phyloP scores from a whole-genome alignment of 2,113 vertebrate genomes.

The Paradoxurus hermaphroditus region DNA sequence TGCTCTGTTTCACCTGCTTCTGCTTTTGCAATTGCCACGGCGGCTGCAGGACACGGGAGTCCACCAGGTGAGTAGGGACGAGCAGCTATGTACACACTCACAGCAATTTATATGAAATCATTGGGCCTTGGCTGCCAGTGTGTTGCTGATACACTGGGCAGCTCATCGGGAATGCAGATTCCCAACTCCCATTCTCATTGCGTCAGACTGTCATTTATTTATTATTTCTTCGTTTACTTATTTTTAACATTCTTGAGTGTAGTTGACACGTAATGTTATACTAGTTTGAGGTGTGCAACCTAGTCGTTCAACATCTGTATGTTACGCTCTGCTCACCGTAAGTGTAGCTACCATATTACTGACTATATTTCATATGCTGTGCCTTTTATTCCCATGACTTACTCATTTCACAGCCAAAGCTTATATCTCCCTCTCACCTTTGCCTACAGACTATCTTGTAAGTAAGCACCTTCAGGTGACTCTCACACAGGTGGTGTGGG shows the following conservation, averaged over 20 bases:
- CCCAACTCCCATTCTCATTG: background rate
- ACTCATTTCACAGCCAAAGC: background rate
- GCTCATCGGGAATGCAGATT: background rate
- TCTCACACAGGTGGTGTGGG: background rate
- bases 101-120: background rate
- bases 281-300: background rate
- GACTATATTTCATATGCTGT: background rate
- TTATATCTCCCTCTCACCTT: background rate
- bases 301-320: background rate
- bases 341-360: background rate
- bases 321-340: background rate
- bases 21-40: conserved; percentile 98
- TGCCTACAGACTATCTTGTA: background rate
- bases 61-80: conserved; percentile 87
- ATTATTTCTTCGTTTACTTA: background rate
- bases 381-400: background rate
- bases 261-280: background rate
- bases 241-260: background rate
- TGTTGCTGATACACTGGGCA: no score
- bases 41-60: conserved; percentile 95
- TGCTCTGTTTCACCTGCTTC: conserved; percentile 96
- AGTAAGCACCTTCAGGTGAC: background rate
- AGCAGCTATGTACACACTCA: fast-evolving
- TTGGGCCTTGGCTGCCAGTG: background rate
- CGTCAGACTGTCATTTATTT: background rate